Evolutionary conservation across 2,888 invertebrate genomes (phyloP).

Genomic region (Myathropa florea): DNA sequence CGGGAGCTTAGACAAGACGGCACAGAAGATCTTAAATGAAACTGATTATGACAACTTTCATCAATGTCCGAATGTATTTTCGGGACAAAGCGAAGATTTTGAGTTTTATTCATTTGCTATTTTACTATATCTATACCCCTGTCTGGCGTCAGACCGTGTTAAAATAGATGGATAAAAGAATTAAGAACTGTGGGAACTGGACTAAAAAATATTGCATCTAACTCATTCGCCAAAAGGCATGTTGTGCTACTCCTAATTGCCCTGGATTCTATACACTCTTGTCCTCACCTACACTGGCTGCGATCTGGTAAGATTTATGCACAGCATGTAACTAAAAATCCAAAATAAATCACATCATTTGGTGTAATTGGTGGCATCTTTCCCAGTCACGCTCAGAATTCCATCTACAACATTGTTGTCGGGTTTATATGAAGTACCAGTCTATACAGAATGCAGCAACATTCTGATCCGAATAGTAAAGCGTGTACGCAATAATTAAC

Average conservation of each 20-base stretch:
- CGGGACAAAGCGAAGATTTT: too few relatives aligned
- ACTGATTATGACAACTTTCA: too few relatives aligned
- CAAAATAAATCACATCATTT: conserved; percentile 39
- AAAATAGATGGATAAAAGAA: too few relatives aligned
- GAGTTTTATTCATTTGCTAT: too few relatives aligned
- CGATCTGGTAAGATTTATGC: background rate
- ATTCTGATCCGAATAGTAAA: conserved; percentile 45
- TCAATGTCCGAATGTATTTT: too few relatives aligned
- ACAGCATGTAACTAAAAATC: conserved; percentile 14
- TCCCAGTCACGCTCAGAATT: conserved; percentile 15
- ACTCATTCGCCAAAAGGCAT: conserved; percentile 1
- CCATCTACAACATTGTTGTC: conserved; percentile 54
- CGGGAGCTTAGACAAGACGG: too few relatives aligned
- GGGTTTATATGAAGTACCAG: background rate
- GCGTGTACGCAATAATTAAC: conserved; percentile 61
- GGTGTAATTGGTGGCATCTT: conserved; percentile 22
- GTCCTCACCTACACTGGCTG: conserved; percentile 34
- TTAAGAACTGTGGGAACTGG: background rate
- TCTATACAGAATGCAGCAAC: conserved; percentile 12
- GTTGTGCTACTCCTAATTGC: conserved; percentile 25
- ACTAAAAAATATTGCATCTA: background rate
- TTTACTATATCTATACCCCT: too few relatives aligned
- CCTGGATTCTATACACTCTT: conserved; percentile 19
- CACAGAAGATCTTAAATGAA: too few relatives aligned
- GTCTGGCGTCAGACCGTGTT: too few relatives aligned